Evolutionary conservation across 2,797 vertebrate species (phyloP).

Genomic region (Amazona finschi): DNA sequence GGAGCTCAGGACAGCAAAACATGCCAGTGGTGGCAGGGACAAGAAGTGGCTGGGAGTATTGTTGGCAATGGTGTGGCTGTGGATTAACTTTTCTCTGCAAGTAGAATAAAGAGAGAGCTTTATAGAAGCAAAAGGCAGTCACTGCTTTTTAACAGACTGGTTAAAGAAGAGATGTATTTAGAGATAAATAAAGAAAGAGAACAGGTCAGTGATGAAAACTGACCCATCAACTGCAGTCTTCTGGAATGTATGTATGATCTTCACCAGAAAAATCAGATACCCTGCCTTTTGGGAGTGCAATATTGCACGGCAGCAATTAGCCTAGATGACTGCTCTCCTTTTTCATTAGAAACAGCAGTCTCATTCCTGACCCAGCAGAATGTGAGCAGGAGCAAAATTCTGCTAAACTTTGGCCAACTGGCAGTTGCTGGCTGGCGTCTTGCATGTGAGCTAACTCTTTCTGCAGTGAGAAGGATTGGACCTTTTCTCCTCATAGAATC

Average conservation of each 20-base stretch:
- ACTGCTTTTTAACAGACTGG: not conserved
- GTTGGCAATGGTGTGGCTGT: not conserved
- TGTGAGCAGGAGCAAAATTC: not conserved
- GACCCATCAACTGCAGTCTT: not conserved
- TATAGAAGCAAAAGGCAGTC: not conserved
- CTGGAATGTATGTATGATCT: not conserved
- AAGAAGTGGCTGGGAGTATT: not conserved
- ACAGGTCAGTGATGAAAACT: not conserved
- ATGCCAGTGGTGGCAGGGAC: not conserved
- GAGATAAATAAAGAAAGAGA: not conserved
- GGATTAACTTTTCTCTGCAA: not conserved
- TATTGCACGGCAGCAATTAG: not conserved
- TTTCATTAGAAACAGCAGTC: not conserved
- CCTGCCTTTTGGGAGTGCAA: not conserved
- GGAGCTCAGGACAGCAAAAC: not conserved
- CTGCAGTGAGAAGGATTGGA: not conserved
- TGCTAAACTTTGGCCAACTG: not conserved
- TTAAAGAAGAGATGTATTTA: not conserved
- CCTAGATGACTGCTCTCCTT: not conserved
- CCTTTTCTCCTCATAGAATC: not conserved
- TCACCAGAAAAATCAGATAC: not conserved
- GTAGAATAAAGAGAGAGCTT: not conserved
- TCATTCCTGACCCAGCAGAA: not conserved
- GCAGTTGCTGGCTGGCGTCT: not conserved
- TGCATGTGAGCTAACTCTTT: not conserved